Evolutionary conservation across 1,140 invertebrate species (phyloP).

Genomic region (Drosophila sechellia): DNA sequence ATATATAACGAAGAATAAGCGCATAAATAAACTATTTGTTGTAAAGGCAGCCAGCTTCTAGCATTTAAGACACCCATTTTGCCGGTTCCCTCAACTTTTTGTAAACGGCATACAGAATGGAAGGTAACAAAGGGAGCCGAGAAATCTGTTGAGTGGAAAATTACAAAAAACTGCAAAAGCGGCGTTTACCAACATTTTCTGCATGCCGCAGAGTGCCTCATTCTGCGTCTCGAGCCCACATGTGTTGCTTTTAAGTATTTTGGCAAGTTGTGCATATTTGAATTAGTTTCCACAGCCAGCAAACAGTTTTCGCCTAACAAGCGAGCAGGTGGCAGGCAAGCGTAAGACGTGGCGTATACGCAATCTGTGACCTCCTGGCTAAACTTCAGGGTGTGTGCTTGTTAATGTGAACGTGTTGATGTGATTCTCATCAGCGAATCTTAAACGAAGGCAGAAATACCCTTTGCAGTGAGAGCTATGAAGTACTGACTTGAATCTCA

Average conservation of each 20-base stretch:
- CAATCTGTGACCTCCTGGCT: slow-evolving; percentile 35
- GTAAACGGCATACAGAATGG: slow-evolving; percentile 25
- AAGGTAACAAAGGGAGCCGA: slow-evolving; percentile 12
- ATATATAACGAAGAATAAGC: slow-evolving; percentile 51
- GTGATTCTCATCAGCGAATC: slow-evolving; percentile 3
- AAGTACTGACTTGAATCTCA: background rate
- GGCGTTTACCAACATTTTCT: slow-evolving; percentile 66
- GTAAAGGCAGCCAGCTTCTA: slow-evolving; percentile 39
- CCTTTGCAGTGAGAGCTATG: background rate
- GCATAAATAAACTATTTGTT: slow-evolving; percentile 73
- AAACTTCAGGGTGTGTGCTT: slow-evolving; percentile 4
- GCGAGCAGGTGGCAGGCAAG: slow-evolving; percentile 26
- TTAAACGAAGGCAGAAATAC: background rate
- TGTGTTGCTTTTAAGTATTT: slow-evolving; percentile 68
- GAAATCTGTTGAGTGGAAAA: slow-evolving; percentile 77
- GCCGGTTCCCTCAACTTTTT: slow-evolving; percentile 18
- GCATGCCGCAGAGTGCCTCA: slow-evolving; percentile 33
- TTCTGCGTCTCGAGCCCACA: slow-evolving; percentile 11
- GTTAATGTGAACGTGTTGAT: slow-evolving; percentile 10
- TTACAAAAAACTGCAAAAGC: slow-evolving; percentile 75
- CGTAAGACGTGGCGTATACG: slow-evolving; percentile 55
- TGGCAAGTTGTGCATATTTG: slow-evolving; percentile 80
- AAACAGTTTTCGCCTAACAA: slow-evolving; percentile 54
- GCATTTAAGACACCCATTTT: slow-evolving; percentile 30
- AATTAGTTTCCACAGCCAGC: slow-evolving; percentile 68